Evolutionary conservation across 2,888 invertebrate species (phyloP).

Genomic region (Dioctria rufipes): DNA sequence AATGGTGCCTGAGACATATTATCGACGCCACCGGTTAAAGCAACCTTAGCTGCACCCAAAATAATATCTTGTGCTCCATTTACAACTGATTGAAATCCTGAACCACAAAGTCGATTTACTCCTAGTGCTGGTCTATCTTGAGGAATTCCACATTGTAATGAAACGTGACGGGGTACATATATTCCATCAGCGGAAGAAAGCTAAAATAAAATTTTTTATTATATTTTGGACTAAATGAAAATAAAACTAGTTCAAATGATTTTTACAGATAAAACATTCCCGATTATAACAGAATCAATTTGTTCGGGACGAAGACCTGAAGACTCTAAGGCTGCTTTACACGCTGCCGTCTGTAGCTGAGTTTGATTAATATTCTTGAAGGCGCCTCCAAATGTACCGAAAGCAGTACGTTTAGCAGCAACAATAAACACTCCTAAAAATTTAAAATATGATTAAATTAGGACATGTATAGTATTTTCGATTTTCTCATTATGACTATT

Average conservation of each 20-base stretch:
- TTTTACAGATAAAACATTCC: conserved; percentile 88
- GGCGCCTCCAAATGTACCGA: conserved; percentile 94
- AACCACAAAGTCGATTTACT: conserved; percentile 96
- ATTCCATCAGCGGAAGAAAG: conserved; percentile 85
- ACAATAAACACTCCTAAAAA: conserved; percentile 88
- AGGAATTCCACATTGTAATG: conserved; percentile 88
- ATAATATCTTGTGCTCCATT: conserved; percentile 94
- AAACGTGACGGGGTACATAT: conserved; percentile 90
- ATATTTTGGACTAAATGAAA: background rate
- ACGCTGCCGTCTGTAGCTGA: conserved; percentile 86
- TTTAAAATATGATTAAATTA: background rate
- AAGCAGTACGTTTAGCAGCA: conserved; percentile 96
- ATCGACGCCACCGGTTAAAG: conserved; percentile 93
- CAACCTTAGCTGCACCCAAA: conserved; percentile 86
- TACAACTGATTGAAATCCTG: conserved; percentile 96
- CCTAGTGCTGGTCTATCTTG: conserved; percentile 87
- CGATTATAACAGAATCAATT: conserved; percentile 91
- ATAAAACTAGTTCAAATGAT: conserved; percentile 60
- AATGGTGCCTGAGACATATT: conserved; percentile 97
- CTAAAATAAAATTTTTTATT: conserved; percentile 70
- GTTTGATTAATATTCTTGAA: conserved; percentile 82
- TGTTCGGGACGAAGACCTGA: conserved; percentile 87
- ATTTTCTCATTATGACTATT: too few species aligned
- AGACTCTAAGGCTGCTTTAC: conserved; percentile 83
- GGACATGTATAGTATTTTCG: too few species aligned